These are phyloP conservation scores for Carlito syrichta DNA, from an alignment of 2,113 vertebrate genomes.

Conservation along the genomic window DNA sequence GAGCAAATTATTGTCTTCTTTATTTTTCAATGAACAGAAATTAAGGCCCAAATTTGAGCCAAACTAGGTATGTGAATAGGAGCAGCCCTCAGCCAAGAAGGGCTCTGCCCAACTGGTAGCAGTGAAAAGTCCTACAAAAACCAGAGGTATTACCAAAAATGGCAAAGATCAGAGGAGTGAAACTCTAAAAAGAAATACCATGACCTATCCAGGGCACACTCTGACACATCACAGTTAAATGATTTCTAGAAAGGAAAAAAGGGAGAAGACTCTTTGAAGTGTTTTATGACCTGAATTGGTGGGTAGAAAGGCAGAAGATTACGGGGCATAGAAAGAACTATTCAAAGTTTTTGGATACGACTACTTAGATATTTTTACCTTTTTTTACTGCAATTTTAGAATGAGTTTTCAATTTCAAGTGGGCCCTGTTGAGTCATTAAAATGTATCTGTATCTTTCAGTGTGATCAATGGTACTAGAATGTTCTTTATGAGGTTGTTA, in stretches of 20 bases:
- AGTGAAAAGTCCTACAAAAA: background rate
- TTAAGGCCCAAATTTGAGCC: background rate
- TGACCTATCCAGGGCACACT: background rate
- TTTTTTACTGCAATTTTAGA: conserved; percentile 58
- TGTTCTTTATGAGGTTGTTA: conserved; percentile 73
- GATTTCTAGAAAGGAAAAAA: conserved; percentile 5
- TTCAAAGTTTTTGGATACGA: conserved; percentile 40
- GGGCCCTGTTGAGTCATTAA: conserved; percentile 74
- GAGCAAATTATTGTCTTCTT: background rate
- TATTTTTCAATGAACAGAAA: conserved; percentile 3
- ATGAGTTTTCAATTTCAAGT: conserved; percentile 68
- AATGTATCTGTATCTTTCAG: conserved; percentile 70
- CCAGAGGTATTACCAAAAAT: background rate
- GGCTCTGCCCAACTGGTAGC: background rate
- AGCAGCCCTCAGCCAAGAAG: background rate
- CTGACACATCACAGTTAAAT: background rate
- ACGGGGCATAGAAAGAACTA: background rate
- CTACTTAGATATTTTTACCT: conserved; percentile 48
- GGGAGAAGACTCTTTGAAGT: background rate
- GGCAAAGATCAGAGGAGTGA: background rate
- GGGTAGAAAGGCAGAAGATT: background rate
- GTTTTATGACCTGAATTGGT: conserved; percentile 19
- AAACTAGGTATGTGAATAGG: background rate
- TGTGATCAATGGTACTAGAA: conserved; percentile 68
- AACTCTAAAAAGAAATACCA: background rate